Evolutionary conservation across 1,140 invertebrate species (phyloP).

Genomic region (Drosophila virilis): DNA sequence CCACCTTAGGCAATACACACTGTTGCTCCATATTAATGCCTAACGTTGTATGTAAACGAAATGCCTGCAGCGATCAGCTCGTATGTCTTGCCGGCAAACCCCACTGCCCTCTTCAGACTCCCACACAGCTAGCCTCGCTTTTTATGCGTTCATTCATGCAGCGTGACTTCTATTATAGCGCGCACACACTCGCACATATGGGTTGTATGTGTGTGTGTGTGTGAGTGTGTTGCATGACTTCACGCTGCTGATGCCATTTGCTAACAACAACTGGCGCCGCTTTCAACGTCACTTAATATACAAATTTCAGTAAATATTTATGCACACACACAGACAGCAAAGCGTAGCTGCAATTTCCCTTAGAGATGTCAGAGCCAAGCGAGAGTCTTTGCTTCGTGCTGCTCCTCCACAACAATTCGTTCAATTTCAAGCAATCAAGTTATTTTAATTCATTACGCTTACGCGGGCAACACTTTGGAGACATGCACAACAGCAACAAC

Average conservation of each 20-base stretch:
- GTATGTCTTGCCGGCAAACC: background rate
- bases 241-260: slow-evolving; percentile 54
- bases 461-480: slow-evolving; percentile 79
- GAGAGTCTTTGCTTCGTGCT: slow-evolving; percentile 12
- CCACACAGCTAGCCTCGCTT: slow-evolving; percentile 57
- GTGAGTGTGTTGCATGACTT: slow-evolving; percentile 30
- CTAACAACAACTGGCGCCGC: slow-evolving; percentile 60
- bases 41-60: background rate
- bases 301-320: slow-evolving; percentile 82
- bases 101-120: background rate
- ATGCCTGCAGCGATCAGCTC: slow-evolving; percentile 4
- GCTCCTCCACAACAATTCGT: slow-evolving; percentile 65
- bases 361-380: slow-evolving; percentile 36
- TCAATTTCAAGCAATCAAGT: slow-evolving; percentile 83
- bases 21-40: background rate
- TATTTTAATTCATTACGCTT: slow-evolving; percentile 83
- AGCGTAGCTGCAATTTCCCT: slow-evolving; percentile 31
- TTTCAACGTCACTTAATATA: slow-evolving; percentile 77
- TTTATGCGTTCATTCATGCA: slow-evolving; percentile 65
- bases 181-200: slow-evolving; percentile 22
- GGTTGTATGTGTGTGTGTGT: slow-evolving; percentile 11
- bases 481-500: slow-evolving; percentile 54
- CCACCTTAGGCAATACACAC: slow-evolving; percentile 9
- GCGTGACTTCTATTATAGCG: slow-evolving; percentile 65
- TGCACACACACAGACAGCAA: slow-evolving; percentile 32